Base-by-base conservation (phyloP, 2,797 vertebrate species). In the Clamator glandarius region DNA sequence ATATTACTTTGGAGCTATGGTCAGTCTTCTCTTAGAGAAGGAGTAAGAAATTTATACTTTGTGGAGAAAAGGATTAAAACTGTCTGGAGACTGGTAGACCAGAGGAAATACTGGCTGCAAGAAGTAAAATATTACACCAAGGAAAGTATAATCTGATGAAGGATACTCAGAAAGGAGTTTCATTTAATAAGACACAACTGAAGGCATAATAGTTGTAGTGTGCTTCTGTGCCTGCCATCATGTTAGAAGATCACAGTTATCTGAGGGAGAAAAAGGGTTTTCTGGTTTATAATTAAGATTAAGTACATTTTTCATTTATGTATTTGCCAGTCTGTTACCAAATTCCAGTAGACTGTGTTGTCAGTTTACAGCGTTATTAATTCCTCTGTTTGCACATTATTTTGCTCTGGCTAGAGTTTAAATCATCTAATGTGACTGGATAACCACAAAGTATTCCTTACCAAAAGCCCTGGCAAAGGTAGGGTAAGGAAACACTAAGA, bases 291-390 rank as follows among this genome's bases (percentile, higher is more conserved):
- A 84, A 67, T 17, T 83, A 83, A 76, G n/a, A n/a, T 17, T 83
- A 83, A 59, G 11, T 36, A 31, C 5, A 33, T 55, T 66, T 67
- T 91, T 87, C 44, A 73, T 76, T 82, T 19, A 55, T 12, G 42
- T 66, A 12, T 68, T 57, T 41, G 19, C 42, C 58, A 2, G 0
- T 72, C 26, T 68, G 5, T n/a, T 72, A 33, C 28, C 0, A 0
- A 84, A 92, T 86, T 86, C 72, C 58, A 61, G n/a, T 54, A 36
- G 28, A 10, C 1, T 21, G 4, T 31, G 36, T 36, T 70, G 25
- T 20, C 59, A 66, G 13, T 68, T 86, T 61, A 50, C 1, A 1
- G 16, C 15, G 15, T 16, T 59, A 69, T 59, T 86, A 86, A 55
- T 90, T 87, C 48, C 67, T 66, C 57, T 63, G 14, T 50, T 81